Base-by-base conservation (phyloP, 1,140 invertebrate species). In the Meloidogyne chitwoodi region DNA sequence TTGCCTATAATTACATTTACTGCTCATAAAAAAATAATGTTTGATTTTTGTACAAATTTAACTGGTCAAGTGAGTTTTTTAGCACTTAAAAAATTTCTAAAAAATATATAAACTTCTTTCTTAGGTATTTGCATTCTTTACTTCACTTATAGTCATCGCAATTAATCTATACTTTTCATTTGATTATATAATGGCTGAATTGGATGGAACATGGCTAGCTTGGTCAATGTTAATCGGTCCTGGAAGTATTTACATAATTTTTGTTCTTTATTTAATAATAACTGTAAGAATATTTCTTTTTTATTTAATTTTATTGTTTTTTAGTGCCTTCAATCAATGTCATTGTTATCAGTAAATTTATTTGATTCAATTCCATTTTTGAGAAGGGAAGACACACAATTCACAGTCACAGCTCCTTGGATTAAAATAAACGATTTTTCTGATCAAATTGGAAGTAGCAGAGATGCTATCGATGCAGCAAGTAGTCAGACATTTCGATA, bases 1-100 rank as follows among this genome's bases (percentile, higher is more conserved):
- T 88, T 96, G 74, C 94, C 94, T 22, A 92, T 93, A 0, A 91
- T 95, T 31, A 93, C 93, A 0, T 95, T 96, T 83, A 95, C 93
- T 0, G 92, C 92, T 69, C 92, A 92, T 81, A 87, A 88, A 68
- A 88, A 89, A 63, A 91, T 95, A 6, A 96, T 96, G 94, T 92
- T 92, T 62, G 91, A 92, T 80, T 94, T 93, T 84, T 90, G 90
- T 62, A 93, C 92, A 88, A 91, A 92, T 89, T 82, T 89, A 91
- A 92, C 89, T 88, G 90, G 88, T 11, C 44, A 76, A 44, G 61
- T 75, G 6, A 22, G 44, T 41, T 70, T 14, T 70, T 27, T 16
- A 0, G n/a, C n/a, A n/a, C n/a, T n/a, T n/a, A 0, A 41, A 14
- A 65, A 71, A 8, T 31, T 24, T 22, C 74, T 27, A 5, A 70